Evolutionary conservation across 2,888 invertebrate species (phyloP).

Genomic region (Eristalis intricaria): DNA sequence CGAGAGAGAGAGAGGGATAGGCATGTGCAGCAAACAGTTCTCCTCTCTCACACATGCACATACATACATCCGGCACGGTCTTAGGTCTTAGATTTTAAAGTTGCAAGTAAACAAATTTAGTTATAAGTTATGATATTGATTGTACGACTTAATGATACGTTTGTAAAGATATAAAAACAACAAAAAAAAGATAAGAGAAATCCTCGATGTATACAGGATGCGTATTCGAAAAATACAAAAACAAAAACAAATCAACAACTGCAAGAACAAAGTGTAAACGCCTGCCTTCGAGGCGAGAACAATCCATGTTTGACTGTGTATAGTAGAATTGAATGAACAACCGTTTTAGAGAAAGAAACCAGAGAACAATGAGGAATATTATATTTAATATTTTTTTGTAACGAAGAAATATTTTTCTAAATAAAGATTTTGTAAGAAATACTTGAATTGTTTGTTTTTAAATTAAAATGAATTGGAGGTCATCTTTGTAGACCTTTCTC

Average conservation of each 20-base stretch:
- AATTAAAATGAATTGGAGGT: neutral
- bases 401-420: conserved; percentile 54
- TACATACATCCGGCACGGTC: conserved; percentile 53
- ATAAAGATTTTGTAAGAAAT: conserved; percentile 47
- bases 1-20: neutral
- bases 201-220: conserved; percentile 10
- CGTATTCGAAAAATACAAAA: conserved; percentile 5
- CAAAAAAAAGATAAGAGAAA: neutral
- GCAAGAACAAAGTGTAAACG: neutral
- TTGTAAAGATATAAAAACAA: conserved; percentile 5
- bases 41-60: neutral
- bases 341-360: conserved; percentile 13
- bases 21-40: neutral
- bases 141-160: conserved; percentile 22
- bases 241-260: neutral
- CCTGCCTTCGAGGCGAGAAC: conserved; percentile 7
- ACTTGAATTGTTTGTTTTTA: neutral
- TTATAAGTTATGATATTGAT: conserved; percentile 51
- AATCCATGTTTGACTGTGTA: conserved; percentile 60
- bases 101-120: conserved; percentile 42
- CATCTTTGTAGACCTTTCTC: neutral
- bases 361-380: conserved; percentile 19
- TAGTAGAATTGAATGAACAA: conserved; percentile 50
- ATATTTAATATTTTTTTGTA: conserved; percentile 58
- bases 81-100: conserved; percentile 60